phyloP scores from a whole-genome alignment of 2,113 vertebrate species.

The Origma solitaria region DNA sequence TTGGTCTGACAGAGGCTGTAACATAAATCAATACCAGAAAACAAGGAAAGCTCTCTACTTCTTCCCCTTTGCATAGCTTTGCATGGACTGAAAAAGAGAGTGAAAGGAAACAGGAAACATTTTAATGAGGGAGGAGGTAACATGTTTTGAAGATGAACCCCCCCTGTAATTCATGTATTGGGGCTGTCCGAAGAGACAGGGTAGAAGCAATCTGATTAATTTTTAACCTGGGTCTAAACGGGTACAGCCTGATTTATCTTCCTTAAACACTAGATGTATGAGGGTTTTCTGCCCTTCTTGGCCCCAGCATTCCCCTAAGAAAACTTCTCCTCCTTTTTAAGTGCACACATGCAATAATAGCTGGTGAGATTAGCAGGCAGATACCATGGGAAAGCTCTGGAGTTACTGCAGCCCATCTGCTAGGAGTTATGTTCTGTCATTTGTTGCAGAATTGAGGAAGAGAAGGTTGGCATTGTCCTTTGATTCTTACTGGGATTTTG shows the following conservation, averaged over 20 bases:
- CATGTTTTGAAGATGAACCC: background rate
- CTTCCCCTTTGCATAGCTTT: conserved; percentile 2
- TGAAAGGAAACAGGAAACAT: background rate
- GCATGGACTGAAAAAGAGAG: background rate
- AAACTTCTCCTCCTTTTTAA: background rate
- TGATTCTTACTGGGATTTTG: background rate
- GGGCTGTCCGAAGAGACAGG: background rate
- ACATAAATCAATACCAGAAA: conserved; percentile 64
- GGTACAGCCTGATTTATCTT: conserved; percentile 9
- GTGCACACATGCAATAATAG: background rate
- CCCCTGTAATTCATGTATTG: background rate
- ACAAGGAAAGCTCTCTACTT: conserved; percentile 26
- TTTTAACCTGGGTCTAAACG: background rate
- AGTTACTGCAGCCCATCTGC: background rate
- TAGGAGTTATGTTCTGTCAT: background rate
- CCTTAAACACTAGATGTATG: background rate
- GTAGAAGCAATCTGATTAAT: background rate
- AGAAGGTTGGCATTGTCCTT: background rate
- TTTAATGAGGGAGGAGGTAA: background rate
- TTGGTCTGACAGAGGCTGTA: conserved; percentile 56
- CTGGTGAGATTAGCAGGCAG: background rate
- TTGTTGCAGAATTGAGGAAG: background rate
- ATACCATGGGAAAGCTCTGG: background rate
- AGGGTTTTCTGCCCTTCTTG: background rate
- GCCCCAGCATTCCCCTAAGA: background rate